Base-by-base conservation (phyloP, 2,113 vertebrate genomes). In the Colistium nudipinnis region DNA sequence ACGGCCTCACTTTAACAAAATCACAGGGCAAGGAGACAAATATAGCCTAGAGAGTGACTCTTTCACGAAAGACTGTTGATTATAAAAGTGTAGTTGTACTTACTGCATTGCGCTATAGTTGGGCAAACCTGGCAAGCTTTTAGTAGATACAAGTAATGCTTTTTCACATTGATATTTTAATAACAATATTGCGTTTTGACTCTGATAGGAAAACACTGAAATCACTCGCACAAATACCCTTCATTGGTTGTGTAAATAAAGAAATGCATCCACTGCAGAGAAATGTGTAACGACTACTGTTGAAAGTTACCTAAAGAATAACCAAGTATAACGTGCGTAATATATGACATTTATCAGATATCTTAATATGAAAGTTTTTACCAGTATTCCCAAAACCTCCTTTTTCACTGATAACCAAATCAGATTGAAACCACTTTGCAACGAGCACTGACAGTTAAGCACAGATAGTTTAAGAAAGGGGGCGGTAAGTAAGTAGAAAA, bases 1-100 rank as follows among this genome's bases (percentile, higher is more conserved):
- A 76, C 64, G 74, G 88, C 82, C 78, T 71, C 43, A 14, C 62
- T 74, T 62, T 30, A 63, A 80, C 70, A 28, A 60, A 25, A 64
- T 31, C 38, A 35, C 35, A 64, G 43, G 62, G 24, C 56, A 30
- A 25, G 45, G 24, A 20, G 54, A 70, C 69, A 67, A 24, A 81
- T 74, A 75, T 76, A 85, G 59, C 13, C 14, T 19, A 20, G 6
- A 68, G 41, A 51, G 48, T 11, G 28, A 17, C n/a, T 68, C 17
- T 69, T 72, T 72, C 66, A 64, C n/a, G 10, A 82, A 31, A n/a
- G 14, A 48, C 25, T 63, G 45, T 61, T 61, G 52, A 72, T 70
- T 9, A 54, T 55, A n/a, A n/a, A n/a, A n/a, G n/a, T n/a, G n/a
- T n/a, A n/a, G n/a, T n/a, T n/a, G n/a, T n/a, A n/a, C n/a, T n/a